Evolutionary conservation across 2,888 invertebrate species (phyloP).

Genomic region (Diloba caeruleocephala): DNA sequence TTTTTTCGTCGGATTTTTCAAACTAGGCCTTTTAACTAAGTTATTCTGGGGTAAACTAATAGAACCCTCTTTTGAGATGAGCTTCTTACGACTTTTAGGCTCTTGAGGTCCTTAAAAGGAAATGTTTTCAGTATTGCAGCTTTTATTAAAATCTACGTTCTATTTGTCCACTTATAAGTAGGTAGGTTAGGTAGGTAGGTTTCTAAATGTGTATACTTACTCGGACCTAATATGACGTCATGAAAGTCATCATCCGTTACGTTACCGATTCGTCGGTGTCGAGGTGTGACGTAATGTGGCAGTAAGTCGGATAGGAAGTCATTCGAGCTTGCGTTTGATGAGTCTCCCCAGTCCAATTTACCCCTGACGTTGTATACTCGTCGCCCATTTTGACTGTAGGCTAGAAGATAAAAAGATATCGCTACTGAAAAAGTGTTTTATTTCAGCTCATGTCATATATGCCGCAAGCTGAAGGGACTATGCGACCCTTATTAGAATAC

Average conservation of each 20-base stretch:
- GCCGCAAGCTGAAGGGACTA: no score
- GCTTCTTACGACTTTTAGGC: slow-evolving; percentile 59
- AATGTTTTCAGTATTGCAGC: background rate
- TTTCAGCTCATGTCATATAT: no score
- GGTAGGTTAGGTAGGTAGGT: no score
- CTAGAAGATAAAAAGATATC: slow-evolving; percentile 46
- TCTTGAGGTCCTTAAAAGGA: slow-evolving; percentile 61
- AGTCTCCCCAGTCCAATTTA: slow-evolving; percentile 75
- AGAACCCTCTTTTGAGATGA: slow-evolving; percentile 55
- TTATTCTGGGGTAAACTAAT: slow-evolving; percentile 52
- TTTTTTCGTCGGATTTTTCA: slow-evolving; percentile 66
- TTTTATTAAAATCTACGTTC: background rate
- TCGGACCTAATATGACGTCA: slow-evolving; percentile 77
- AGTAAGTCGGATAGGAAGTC: slow-evolving; percentile 82
- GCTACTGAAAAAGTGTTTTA: no score
- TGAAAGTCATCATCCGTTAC: slow-evolving; percentile 77
- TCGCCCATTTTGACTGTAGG: slow-evolving; percentile 64
- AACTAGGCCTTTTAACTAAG: slow-evolving; percentile 54
- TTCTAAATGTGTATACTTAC: slow-evolving; percentile 57
- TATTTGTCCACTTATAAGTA: background rate
- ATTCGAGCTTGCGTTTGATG: slow-evolving; percentile 65
- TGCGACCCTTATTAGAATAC: no score
- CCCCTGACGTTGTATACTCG: slow-evolving; percentile 65
- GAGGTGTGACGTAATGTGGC: slow-evolving; percentile 84
- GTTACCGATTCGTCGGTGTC: slow-evolving; percentile 70